These are phyloP conservation scores for Hemithea aestivaria DNA, from an alignment of 2,888 invertebrate species.

Conservation along the genomic window DNA sequence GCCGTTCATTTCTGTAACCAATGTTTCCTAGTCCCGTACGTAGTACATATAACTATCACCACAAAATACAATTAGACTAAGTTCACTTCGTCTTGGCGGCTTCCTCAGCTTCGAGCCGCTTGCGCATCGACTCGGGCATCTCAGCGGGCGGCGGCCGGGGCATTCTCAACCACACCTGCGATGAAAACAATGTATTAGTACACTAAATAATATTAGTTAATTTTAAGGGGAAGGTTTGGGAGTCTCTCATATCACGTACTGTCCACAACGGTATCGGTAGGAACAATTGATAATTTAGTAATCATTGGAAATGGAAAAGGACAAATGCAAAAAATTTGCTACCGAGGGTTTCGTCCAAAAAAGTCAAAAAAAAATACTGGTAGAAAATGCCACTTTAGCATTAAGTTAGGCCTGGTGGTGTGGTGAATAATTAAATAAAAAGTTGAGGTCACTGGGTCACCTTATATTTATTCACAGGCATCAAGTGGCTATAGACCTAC, in stretches of 20 bases:
- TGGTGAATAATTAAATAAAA: no score
- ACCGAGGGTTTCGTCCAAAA: no score
- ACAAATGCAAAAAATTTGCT: no score
- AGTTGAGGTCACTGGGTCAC: no score
- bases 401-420: no score
- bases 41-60: background rate
- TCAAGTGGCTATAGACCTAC: no score
- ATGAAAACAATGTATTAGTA: background rate
- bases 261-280: constrained; percentile 61
- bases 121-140: constrained; percentile 95
- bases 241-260: constrained; percentile 39
- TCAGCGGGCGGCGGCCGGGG: constrained; percentile 97
- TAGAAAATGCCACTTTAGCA: no score
- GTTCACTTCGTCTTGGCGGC: constrained; percentile 56
- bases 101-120: constrained; percentile 79
- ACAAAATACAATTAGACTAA: constrained; percentile 11
- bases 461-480: no score
- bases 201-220: no score
- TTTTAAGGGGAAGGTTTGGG: no score
- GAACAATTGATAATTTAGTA: constrained; percentile 64
- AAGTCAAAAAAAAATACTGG: no score
- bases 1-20: no score
- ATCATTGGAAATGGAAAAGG: constrained; percentile 41
- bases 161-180: constrained; percentile 84
- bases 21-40: background rate